phyloP scores from a whole-genome alignment of 2,113 vertebrate species.

The Nannospalax galili region DNA sequence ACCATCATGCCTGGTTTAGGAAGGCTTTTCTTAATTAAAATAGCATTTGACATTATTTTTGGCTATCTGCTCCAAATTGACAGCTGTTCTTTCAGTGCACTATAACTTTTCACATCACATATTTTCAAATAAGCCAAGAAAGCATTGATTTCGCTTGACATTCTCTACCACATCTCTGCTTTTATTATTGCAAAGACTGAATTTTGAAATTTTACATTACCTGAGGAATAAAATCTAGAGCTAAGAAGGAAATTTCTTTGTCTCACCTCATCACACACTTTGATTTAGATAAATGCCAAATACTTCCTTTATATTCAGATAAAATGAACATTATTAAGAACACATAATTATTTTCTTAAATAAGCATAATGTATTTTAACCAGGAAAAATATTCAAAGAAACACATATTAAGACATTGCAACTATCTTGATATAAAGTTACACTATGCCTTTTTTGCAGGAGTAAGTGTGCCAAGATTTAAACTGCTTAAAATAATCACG shows the following conservation, averaged over 20 bases:
- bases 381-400: not conserved
- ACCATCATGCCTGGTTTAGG: too few species aligned
- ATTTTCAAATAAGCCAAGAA: not conserved
- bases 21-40: constrained; percentile 48
- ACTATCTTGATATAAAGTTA: not conserved
- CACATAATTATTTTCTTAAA: not conserved
- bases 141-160: constrained; percentile 42
- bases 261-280: not conserved
- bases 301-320: not conserved
- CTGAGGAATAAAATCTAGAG: not conserved
- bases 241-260: not conserved
- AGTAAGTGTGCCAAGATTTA: not conserved
- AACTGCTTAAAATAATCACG: not conserved
- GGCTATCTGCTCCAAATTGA: not conserved
- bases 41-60: constrained; percentile 31
- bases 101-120: not conserved
- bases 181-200: constrained; percentile 3
- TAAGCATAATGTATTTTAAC: not conserved
- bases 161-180: not conserved
- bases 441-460: not conserved
- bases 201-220: constrained; percentile 7
- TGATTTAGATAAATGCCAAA: constrained; percentile 16
- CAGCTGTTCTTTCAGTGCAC: not conserved
- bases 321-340: not conserved
- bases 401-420: not conserved